These are phyloP conservation scores for Vanessa atalanta DNA, from an alignment of 1,140 invertebrate genomes.

Conservation along the genomic window DNA sequence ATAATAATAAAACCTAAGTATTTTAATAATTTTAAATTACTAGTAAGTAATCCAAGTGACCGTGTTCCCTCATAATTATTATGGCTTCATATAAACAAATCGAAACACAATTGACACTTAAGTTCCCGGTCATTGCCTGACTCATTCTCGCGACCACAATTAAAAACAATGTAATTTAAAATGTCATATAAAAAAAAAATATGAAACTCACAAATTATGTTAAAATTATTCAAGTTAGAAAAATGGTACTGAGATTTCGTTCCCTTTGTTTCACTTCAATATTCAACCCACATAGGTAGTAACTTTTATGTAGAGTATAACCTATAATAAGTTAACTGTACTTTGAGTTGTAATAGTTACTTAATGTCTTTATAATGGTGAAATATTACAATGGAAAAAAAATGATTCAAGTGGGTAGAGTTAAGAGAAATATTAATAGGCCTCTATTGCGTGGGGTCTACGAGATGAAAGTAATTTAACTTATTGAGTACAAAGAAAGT, in stretches of 20 bases:
- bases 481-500: slow-evolving; percentile 30
- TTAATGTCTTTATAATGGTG: background rate
- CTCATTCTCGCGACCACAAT: background rate
- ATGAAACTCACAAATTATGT: no score
- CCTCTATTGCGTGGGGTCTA: slow-evolving; percentile 17
- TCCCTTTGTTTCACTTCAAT: background rate
- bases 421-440: slow-evolving; percentile 3
- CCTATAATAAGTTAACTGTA: background rate
- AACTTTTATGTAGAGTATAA: background rate
- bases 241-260: background rate
- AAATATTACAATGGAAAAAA: slow-evolving; percentile 1
- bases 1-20: background rate
- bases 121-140: slow-evolving; percentile 1
- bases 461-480: slow-evolving; percentile 20
- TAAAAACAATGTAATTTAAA: background rate
- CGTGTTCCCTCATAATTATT: slow-evolving; percentile 4
- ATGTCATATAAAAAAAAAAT: background rate
- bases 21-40: background rate
- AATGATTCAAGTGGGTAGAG: background rate
- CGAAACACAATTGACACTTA: slow-evolving; percentile 24
- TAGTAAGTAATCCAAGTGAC: background rate
- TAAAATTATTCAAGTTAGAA: no score
- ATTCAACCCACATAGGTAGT: background rate
- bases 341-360: no score
- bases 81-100: slow-evolving; percentile 11